Conservation (phyloP, 2,797 vertebrate genomes). For the Leptatherina wallacei region DNA sequence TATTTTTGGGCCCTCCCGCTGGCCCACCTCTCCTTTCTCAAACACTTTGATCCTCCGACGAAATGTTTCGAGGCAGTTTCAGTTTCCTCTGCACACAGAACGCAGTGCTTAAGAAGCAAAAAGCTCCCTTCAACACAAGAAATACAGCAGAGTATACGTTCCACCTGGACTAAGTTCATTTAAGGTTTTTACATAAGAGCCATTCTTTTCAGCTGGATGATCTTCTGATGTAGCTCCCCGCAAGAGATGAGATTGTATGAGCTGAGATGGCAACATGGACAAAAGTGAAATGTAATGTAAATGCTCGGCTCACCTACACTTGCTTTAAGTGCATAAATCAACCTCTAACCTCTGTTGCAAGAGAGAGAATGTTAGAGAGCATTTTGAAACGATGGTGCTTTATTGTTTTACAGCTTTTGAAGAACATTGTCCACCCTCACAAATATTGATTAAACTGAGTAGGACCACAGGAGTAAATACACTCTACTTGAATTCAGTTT, state of each 20-base stretch:
- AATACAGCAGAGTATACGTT: slow-evolving; percentile 30
- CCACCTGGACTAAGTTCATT: slow-evolving; percentile 19
- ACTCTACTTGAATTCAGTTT: slow-evolving; percentile 55
- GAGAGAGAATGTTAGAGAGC: slow-evolving; percentile 41
- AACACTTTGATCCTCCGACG: slow-evolving; percentile 69
- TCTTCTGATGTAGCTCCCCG: slow-evolving; percentile 17
- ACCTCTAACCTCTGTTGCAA: slow-evolving; percentile 37
- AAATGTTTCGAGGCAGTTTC: slow-evolving; percentile 62
- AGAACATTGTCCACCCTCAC: slow-evolving; percentile 56
- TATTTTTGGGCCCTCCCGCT: slow-evolving; percentile 43
- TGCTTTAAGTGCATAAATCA: slow-evolving; percentile 34
- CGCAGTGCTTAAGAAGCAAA: slow-evolving; percentile 49
- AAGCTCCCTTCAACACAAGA: slow-evolving; percentile 47
- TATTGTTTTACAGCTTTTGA: slow-evolving; percentile 60
- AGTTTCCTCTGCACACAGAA: slow-evolving; percentile 44
- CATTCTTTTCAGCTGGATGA: slow-evolving; percentile 28
- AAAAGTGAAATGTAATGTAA: background rate
- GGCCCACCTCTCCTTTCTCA: slow-evolving; percentile 37
- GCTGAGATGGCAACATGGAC: background rate
- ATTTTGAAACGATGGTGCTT: slow-evolving; percentile 57
- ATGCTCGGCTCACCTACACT: slow-evolving; percentile 12
- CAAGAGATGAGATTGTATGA: slow-evolving; percentile 2
- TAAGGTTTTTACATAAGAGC: slow-evolving; percentile 22
- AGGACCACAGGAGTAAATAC: slow-evolving; percentile 28
- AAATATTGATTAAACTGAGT: slow-evolving; percentile 67